Evolutionary conservation across 1,140 invertebrate species (phyloP), one percentile per base, ranked within the genome.

Genomic region (Cepaea nemoralis): DNA sequence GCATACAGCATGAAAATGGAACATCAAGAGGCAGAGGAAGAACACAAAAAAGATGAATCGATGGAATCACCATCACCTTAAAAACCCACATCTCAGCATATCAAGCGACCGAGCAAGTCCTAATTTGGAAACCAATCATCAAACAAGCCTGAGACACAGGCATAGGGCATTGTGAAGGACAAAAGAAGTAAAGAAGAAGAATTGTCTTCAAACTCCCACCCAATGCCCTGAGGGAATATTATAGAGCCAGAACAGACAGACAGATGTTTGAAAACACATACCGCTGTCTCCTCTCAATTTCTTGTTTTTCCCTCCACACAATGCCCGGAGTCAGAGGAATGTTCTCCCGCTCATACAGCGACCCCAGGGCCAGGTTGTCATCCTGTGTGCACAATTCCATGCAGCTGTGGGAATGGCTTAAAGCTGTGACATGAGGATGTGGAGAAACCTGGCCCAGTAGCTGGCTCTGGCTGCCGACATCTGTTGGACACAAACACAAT

Each of bases 281-380:
- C 89, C 81, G 86, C 67, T 88, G 84, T 82, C 86, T 85, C 37
- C 89, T 83, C 78, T 95, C 95, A 5, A 95, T 89, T 87, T 95
- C 94, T 82, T 94, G 94, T 84, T 94, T 95, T 2, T 95, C 95
- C 82, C 94, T 85, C 50, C 74, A 81, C 33, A 91, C 90, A 66
- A 88, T 87, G 40, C 90, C 90, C 16, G 86, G 84, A 10, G 85
- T 85, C 19, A 90, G 67, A 12, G 78, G 77, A 39, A 91, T 90
- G 67, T 90, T 87, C 74, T 91, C 90, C 33, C 81, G 82, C 63
- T 90, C 88, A 82, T 91, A 90, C 33, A 90, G 85, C 19, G 87
- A 86, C 37, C 73, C 67, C 19, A 82, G 81, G 33, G 77, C 37
- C 33, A 1, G 39, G 35, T 69, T 42, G 24, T 39, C 70, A 48